Evolutionary conservation across 1,140 invertebrate species (phyloP).

Genomic region (Pseudoatta argentina): DNA sequence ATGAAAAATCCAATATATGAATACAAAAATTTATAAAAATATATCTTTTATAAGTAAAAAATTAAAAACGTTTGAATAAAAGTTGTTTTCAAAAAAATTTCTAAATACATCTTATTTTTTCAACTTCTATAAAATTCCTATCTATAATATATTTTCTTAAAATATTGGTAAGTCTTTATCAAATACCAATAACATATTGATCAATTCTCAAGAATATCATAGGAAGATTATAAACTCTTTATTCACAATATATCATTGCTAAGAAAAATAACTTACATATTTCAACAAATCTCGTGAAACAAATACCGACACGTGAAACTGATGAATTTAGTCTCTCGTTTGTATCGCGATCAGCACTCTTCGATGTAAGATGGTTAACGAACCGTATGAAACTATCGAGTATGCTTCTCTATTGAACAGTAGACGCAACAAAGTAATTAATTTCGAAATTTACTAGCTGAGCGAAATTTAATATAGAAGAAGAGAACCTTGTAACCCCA

Average conservation of each 20-base stretch:
- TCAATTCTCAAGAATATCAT: neutral
- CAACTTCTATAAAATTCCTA: too few relatives aligned
- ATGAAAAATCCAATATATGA: too few relatives aligned
- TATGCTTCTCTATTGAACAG: neutral
- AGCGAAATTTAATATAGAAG: slow-evolving; percentile 59
- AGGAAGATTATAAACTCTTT: neutral
- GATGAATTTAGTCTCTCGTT: slow-evolving; percentile 23
- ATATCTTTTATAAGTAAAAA: too few relatives aligned
- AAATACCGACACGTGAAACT: neutral
- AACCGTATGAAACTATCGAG: neutral
- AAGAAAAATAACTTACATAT: neutral
- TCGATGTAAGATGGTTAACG: slow-evolving; percentile 22
- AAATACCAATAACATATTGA: neutral
- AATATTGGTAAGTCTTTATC: neutral
- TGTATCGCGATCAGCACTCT: slow-evolving; percentile 24
- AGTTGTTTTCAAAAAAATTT: too few relatives aligned
- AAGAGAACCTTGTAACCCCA: slow-evolving; percentile 27
- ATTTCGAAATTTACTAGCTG: slow-evolving; percentile 36
- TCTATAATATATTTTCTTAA: neutral
- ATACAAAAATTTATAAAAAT: too few relatives aligned
- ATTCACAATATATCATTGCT: neutral
- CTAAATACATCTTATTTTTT: too few relatives aligned
- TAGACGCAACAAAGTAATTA: slow-evolving; percentile 46
- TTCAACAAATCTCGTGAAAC: neutral
- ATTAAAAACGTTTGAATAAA: too few relatives aligned